These are phyloP conservation scores for Apodemia mormo DNA, from an alignment of 2,888 invertebrate genomes.

Conservation along the genomic window DNA sequence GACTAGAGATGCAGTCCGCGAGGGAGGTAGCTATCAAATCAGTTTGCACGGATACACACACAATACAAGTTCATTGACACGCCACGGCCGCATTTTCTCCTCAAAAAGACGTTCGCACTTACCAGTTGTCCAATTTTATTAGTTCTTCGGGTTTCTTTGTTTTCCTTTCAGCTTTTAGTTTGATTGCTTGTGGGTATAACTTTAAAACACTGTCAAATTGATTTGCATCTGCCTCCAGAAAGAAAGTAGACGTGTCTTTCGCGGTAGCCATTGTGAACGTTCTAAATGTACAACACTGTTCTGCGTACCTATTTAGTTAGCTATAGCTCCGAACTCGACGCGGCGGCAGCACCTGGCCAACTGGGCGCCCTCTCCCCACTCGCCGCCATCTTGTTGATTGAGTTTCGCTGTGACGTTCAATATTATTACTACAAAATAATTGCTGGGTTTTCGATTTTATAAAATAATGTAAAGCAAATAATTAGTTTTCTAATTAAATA, in stretches of 20 bases:
- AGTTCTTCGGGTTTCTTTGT: slow-evolving; percentile 96
- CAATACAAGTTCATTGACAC: slow-evolving; percentile 83
- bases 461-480: slow-evolving; percentile 10
- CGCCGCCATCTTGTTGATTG: slow-evolving; percentile 77
- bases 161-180: slow-evolving; percentile 94
- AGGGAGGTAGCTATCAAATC: slow-evolving; percentile 85
- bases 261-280: slow-evolving; percentile 90
- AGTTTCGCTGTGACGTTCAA: slow-evolving; percentile 77
- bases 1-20: slow-evolving; percentile 84
- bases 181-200: slow-evolving; percentile 94
- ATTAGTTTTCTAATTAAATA: slow-evolving; percentile 23
- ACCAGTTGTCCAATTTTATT: slow-evolving; percentile 97
- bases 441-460: slow-evolving; percentile 47
- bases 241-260: slow-evolving; percentile 96
- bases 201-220: slow-evolving; percentile 94
- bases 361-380: slow-evolving; percentile 81
- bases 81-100: slow-evolving; percentile 83
- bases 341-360: slow-evolving; percentile 83
- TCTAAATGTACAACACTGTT: slow-evolving; percentile 79
- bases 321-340: slow-evolving; percentile 82
- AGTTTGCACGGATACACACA: slow-evolving; percentile 83
- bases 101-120: slow-evolving; percentile 83
- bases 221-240: slow-evolving; percentile 92
- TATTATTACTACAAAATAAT: slow-evolving; percentile 69
- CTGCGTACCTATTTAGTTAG: slow-evolving; percentile 76